Evolutionary conservation across 2,113 vertebrate species (phyloP), one percentile per base, ranked within the genome.

Genomic region (Cheirogaleus medius): DNA sequence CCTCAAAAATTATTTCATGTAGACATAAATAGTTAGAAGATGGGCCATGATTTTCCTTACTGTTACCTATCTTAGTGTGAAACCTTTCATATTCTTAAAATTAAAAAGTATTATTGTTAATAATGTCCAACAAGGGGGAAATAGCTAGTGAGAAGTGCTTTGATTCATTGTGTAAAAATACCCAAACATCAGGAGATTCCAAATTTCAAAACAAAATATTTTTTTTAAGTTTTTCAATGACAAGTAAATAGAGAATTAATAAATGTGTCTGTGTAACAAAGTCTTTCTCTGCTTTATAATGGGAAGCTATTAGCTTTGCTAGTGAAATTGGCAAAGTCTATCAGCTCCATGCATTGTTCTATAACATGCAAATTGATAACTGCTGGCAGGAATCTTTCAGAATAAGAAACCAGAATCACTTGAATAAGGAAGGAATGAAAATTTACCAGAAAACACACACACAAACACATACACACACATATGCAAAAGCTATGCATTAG

Each of bases 361-460:
- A 17, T 52, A 69, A 80, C 27, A 74, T 54, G 12, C 56, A 83
- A 88, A 94, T 3, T 93, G 84, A 66, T 69, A 85, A 76, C 68
- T 54, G 23, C 54, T 74, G 34, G 60, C 56, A 94, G 82, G 27
- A 68, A 39, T 80, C 47, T 77, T 63, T 82, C 69, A 87, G 69
- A 94, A 76, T 86, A 94, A 95, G 68, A 93, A 52, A 95, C 47
- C 8, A 32, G 54, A 85, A 83, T 34, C 6, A 94, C 76, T 12
- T 86, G 32, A 95, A 95, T 13, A 91, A 58, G 64, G 42, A 44
- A 91, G 49, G 97, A 92, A 92, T 95, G 77, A 96, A 83, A 95
- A 93, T 83, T 87, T 18, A 96, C 47, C 90, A 94, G 64, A 60
- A 97, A 81, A 94, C n/a, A 91, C 74, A 97, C 6, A 77, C 52